These are phyloP conservation scores for Eupithecia pulchellata DNA, from an alignment of 2,888 invertebrate genomes.

Conservation along the genomic window DNA sequence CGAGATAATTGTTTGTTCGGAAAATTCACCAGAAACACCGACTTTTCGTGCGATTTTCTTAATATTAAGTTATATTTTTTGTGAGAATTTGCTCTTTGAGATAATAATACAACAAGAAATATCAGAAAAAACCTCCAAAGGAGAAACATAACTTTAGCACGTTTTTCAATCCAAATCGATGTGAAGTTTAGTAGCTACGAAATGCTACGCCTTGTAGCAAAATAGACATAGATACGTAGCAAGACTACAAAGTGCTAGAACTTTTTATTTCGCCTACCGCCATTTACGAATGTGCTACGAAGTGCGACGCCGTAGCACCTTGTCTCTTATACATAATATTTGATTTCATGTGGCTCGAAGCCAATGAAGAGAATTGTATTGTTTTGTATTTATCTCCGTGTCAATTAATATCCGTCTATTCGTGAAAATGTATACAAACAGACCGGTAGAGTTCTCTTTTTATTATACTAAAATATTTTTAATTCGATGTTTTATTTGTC, in stretches of 20 bases:
- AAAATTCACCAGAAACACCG: no score
- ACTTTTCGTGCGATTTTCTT: no score
- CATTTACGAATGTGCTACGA: conserved; percentile 6
- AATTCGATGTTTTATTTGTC: background rate
- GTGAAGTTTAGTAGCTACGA: background rate
- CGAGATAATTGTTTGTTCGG: no score
- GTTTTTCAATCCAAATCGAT: background rate
- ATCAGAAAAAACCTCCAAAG: background rate
- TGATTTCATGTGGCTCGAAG: background rate
- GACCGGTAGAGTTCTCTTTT: background rate
- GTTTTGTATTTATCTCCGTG: no score
- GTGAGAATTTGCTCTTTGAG: background rate
- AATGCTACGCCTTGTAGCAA: background rate
- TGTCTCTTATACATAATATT: background rate
- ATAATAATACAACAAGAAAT: background rate
- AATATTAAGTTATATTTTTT: no score
- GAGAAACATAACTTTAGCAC: background rate
- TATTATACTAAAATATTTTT: background rate
- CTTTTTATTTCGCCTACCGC: background rate
- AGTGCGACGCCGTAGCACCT: conserved; percentile 11
- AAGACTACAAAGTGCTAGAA: background rate
- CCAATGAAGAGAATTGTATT: no score
- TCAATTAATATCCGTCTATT: background rate
- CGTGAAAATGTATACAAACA: background rate
- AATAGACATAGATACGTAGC: background rate